These are phyloP conservation scores for Panonychus citri DNA, from an alignment of 1,140 invertebrate genomes.

Conservation along the genomic window DNA sequence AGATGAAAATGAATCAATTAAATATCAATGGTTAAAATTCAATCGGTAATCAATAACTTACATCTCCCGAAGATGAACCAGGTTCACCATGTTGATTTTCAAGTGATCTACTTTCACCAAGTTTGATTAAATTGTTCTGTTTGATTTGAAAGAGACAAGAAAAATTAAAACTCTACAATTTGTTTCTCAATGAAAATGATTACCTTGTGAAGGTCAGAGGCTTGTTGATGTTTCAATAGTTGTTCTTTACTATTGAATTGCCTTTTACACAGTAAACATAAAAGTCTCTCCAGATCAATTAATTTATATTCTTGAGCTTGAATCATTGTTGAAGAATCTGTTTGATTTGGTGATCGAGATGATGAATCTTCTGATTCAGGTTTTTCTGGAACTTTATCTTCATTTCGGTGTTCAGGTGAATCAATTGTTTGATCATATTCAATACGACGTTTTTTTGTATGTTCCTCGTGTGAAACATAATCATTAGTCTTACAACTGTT, in stretches of 20 bases:
- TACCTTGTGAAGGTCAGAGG: slow-evolving; percentile 78
- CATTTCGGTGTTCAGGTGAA: not conserved
- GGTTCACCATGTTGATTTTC: not conserved
- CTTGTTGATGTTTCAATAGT: slow-evolving; percentile 64
- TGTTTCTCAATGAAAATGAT: no score
- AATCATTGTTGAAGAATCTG: slow-evolving; percentile 14
- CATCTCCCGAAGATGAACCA: not conserved
- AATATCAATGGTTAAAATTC: not conserved
- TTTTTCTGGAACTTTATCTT: not conserved
- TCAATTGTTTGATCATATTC: not conserved
- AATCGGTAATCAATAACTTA: not conserved
- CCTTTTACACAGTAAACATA: slow-evolving; percentile 83
- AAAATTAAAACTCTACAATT: no score
- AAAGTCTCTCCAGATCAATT: slow-evolving; percentile 66
- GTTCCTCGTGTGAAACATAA: not conserved
- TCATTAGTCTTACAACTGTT: not conserved
- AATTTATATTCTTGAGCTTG: slow-evolving; percentile 29
- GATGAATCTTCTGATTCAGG: not conserved
- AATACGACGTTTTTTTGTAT: no score
- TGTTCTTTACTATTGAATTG: slow-evolving; percentile 73
- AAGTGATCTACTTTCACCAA: slow-evolving; percentile 17
- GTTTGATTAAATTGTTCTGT: slow-evolving; percentile 1
- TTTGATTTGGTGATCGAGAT: not conserved
- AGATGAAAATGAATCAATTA: no score
- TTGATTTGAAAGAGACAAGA: no score